Percentiles rank a stretch among this genome's conserved stretches.
phyloP scores from a whole-genome alignment of 2,888 invertebrate species.

The Tetheella fluctuosa region DNA sequence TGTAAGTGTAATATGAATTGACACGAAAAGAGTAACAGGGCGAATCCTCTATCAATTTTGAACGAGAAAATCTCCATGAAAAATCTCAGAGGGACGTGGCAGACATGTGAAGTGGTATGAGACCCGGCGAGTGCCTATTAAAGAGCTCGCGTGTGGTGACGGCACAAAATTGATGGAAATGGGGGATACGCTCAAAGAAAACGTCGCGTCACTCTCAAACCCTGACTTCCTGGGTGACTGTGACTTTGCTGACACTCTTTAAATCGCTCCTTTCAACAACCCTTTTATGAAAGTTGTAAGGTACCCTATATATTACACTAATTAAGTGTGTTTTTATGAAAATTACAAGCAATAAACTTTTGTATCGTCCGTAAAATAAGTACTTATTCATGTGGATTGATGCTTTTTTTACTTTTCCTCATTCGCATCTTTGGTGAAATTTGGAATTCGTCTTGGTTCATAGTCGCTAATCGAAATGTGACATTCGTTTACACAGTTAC shows the following conservation, averaged over 20 bases:
- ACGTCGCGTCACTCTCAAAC: constrained; percentile 50
- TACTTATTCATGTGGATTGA: too few relatives aligned
- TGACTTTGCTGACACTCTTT: constrained; percentile 38
- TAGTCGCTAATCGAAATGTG: constrained; percentile 11
- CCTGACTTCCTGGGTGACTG: constrained; percentile 41
- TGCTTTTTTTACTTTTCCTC: background rate
- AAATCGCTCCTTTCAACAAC: constrained; percentile 33
- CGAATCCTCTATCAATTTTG: constrained; percentile 57
- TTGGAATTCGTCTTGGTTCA: constrained; percentile 1
- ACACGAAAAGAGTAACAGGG: constrained; percentile 22
- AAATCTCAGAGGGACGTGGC: constrained; percentile 62
- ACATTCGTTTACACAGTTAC: constrained; percentile 27
- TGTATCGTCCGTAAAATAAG: background rate
- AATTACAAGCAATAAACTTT: background rate
- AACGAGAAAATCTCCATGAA: constrained; percentile 62
- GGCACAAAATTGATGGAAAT: constrained; percentile 61
- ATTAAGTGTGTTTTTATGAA: background rate
- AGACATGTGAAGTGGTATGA: constrained; percentile 56
- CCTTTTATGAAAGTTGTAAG: constrained; percentile 26
- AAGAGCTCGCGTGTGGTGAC: constrained; percentile 62
- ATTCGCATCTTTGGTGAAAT: background rate
- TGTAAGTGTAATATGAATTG: background rate
- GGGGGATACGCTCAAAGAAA: constrained; percentile 59
- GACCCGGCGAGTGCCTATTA: constrained; percentile 50
- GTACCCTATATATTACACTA: too few relatives aligned